These are phyloP conservation scores for Zosterops japonicus DNA, from an alignment of 2,113 vertebrate species.

Conservation along the genomic window DNA sequence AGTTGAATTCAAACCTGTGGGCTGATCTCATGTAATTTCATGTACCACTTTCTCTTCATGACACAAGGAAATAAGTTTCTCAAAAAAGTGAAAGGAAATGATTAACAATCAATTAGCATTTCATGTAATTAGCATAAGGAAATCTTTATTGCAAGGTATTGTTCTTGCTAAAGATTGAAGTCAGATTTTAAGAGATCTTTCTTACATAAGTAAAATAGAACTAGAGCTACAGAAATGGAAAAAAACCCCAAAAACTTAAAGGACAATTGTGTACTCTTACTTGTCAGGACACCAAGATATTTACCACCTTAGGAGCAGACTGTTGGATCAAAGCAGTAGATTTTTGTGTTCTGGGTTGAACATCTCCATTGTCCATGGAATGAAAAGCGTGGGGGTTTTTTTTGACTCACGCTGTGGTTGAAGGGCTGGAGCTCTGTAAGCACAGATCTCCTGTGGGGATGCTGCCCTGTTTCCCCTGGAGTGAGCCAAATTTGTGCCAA, in stretches of 20 bases:
- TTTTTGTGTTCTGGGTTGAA: not conserved
- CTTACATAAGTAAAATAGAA: not conserved
- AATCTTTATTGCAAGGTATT: not conserved
- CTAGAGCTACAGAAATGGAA: not conserved
- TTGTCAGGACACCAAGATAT: not conserved
- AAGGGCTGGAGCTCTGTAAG: not conserved
- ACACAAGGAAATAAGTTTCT: not conserved
- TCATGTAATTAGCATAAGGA: not conserved
- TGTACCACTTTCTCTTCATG: not conserved
- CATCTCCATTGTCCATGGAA: not conserved
- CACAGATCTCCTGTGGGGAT: not conserved
- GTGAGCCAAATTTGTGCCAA: not conserved
- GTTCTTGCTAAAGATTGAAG: not conserved
- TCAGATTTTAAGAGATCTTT: not conserved
- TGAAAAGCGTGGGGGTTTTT: accelerated
- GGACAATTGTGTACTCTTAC: not conserved
- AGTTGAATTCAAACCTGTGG: not conserved
- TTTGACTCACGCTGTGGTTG: accelerated
- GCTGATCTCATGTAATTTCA: not conserved
- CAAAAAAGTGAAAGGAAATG: not conserved
- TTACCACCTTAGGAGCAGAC: not conserved
- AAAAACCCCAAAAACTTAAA: not conserved
- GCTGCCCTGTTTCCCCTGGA: not conserved
- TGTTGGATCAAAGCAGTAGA: not conserved
- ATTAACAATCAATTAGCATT: not conserved